Conservation (phyloP, 2,797 vertebrate species). For the Gobionotothen gibberifrons region DNA sequence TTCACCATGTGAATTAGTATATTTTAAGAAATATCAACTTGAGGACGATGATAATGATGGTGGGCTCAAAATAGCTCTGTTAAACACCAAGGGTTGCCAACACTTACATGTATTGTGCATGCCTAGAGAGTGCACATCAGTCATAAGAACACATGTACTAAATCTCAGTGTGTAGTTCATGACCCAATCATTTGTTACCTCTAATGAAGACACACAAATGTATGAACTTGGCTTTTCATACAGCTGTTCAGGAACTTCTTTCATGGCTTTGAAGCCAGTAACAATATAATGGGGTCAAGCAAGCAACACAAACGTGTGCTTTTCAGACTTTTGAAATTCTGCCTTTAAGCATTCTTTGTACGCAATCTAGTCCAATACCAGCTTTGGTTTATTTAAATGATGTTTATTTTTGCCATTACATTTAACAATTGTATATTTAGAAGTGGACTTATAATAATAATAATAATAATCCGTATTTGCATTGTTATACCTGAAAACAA, state of each 20-base stretch:
- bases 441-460: neutral
- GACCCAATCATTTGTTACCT: neutral
- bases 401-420: neutral
- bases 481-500: neutral
- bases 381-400: neutral
- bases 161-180: neutral
- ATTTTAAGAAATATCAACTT: constrained; percentile 66
- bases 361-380: neutral
- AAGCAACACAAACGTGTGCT: neutral
- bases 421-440: no score
- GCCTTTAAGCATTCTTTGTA: neutral
- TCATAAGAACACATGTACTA: neutral
- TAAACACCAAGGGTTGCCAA: constrained; percentile 28
- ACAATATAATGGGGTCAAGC: neutral
- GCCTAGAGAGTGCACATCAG: neutral
- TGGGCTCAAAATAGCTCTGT: constrained; percentile 63
- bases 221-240: neutral
- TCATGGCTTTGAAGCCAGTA: neutral
- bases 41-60: constrained; percentile 73
- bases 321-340: neutral
- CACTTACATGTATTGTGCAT: neutral
- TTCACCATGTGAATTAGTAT: constrained; percentile 67
- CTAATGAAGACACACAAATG: neutral
- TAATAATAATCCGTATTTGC: neutral
- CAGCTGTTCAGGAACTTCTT: neutral